These are phyloP conservation scores for Bombus polaris DNA, from an alignment of 1,140 invertebrate species.

Conservation along the genomic window DNA sequence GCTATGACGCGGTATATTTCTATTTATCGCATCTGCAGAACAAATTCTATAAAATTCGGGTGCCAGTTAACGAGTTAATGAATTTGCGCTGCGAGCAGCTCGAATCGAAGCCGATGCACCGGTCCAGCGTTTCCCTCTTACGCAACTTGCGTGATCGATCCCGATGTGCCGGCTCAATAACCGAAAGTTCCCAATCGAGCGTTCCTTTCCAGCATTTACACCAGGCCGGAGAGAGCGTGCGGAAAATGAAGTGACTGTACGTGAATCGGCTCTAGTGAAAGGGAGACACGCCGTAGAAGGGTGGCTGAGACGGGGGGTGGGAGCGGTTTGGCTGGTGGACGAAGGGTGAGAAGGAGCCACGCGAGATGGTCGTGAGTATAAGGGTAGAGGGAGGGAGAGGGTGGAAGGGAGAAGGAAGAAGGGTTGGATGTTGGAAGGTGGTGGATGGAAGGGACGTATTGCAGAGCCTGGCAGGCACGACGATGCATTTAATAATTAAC, in stretches of 20 bases:
- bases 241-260: slow-evolving; percentile 47
- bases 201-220: slow-evolving; percentile 49
- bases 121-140: not conserved
- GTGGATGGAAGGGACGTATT: slow-evolving; percentile 35
- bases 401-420: not conserved
- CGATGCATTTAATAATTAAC: slow-evolving; percentile 79
- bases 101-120: too few species aligned
- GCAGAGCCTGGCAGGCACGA: slow-evolving; percentile 59
- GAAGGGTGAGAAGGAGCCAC: slow-evolving; percentile 19
- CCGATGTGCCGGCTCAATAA: slow-evolving; percentile 17
- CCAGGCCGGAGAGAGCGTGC: not conserved
- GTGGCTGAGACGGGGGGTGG: not conserved
- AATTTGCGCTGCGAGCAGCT: too few species aligned
- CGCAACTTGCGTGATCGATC: slow-evolving; percentile 4
- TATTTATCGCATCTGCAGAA: too few species aligned
- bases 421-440: not conserved
- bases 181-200: slow-evolving; percentile 50
- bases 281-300: not conserved
- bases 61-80: too few species aligned
- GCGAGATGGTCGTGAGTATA: not conserved
- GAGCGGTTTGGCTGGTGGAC: not conserved
- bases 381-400: not conserved
- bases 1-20: too few species aligned
- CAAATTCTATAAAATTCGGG: too few species aligned
- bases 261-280: slow-evolving; percentile 5